Evolutionary conservation across 2,888 invertebrate genomes (phyloP).

Genomic region (Metallyticus violacea): DNA sequence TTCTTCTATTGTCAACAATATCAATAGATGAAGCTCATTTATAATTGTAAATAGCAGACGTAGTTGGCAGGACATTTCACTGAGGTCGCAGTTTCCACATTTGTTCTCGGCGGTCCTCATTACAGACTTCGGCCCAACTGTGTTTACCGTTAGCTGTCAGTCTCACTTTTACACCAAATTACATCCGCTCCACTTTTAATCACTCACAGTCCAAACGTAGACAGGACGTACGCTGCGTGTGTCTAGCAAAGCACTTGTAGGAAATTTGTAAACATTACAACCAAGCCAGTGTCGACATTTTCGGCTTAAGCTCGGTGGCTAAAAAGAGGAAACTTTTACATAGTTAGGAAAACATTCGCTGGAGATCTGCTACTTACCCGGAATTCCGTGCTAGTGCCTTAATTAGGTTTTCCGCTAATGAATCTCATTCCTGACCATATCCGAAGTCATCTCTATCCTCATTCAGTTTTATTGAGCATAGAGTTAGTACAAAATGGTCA

Average conservation of each 20-base stretch:
- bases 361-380: no score
- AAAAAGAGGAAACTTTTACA: no score
- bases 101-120: neutral
- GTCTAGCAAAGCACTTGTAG: neutral
- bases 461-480: no score
- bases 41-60: neutral
- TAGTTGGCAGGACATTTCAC: neutral
- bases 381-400: no score
- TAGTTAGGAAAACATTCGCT: neutral
- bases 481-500: no score
- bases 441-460: no score
- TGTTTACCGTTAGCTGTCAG: neutral
- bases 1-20: neutral
- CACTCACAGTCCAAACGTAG: neutral
- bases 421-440: no score
- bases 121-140: neutral
- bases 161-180: neutral
- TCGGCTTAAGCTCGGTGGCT: no score
- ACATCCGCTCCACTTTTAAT: neutral
- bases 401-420: no score
- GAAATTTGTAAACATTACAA: neutral
- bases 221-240: neutral
- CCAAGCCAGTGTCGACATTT: neutral
- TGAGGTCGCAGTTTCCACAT: neutral
- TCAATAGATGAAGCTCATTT: neutral